Conservation (phyloP, 2,113 vertebrate species). For the Alethe castanea region DNA sequence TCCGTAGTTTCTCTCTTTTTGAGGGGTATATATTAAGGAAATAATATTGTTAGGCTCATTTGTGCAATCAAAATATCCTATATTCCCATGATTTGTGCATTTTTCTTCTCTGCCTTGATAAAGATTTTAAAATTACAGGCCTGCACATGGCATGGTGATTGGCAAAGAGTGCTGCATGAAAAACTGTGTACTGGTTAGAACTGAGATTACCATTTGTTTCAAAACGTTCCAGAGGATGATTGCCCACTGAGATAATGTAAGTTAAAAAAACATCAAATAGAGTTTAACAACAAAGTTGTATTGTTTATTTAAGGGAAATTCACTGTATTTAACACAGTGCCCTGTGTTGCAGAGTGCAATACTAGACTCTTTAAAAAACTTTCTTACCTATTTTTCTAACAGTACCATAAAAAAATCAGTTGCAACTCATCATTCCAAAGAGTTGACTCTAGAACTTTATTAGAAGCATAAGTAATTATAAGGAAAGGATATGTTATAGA, state of each 20-base stretch:
- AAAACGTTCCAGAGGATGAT: slow-evolving; percentile 68
- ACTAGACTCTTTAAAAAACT: background rate
- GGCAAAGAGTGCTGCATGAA: background rate
- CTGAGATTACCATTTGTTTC: slow-evolving; percentile 63
- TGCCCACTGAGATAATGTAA: slow-evolving; percentile 61
- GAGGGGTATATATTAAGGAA: background rate
- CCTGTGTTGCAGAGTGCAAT: background rate
- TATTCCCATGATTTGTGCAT: background rate
- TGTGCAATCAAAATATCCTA: background rate
- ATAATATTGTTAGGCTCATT: background rate
- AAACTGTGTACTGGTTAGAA: slow-evolving; percentile 19
- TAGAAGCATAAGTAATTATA: slow-evolving; percentile 25
- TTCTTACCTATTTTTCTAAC: background rate
- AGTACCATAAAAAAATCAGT: slow-evolving; percentile 21
- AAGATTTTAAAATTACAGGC: background rate
- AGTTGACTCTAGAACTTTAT: background rate
- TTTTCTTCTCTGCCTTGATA: background rate
- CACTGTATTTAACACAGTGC: background rate
- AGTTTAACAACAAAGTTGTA: slow-evolving; percentile 27
- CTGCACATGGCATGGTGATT: background rate
- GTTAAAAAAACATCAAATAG: slow-evolving; percentile 58
- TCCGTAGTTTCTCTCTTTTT: background rate
- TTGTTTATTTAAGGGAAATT: background rate
- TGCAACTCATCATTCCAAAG: background rate
- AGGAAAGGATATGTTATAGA: slow-evolving; percentile 5